Conservation (phyloP, 1,140 invertebrate species). For the Physella acuta region DNA sequence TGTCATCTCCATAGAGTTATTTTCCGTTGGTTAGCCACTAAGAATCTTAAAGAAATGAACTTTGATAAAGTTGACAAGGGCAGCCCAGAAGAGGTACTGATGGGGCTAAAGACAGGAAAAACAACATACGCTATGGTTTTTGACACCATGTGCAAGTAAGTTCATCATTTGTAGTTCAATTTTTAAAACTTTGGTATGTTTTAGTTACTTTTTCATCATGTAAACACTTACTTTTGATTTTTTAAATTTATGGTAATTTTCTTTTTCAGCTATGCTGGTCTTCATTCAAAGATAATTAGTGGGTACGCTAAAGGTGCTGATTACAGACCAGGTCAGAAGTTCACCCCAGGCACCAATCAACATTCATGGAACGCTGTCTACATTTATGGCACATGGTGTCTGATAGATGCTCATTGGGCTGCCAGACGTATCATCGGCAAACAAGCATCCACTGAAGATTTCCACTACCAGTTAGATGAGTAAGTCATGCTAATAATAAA, state of each 20-base stretch:
- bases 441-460: conserved; percentile 50
- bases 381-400: conserved; percentile 58
- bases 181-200: background rate
- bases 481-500: background rate
- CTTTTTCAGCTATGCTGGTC: conserved; percentile 56
- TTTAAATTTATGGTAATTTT: background rate
- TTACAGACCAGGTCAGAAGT: conserved; percentile 59
- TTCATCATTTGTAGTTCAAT: background rate
- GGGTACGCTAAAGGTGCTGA: conserved; percentile 61
- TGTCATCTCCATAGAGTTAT: too few species aligned
- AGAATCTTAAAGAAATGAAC: conserved; percentile 57
- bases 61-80: conserved; percentile 55
- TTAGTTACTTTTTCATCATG: background rate
- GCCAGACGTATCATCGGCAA: conserved; percentile 59
- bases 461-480: conserved; percentile 59
- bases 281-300: conserved; percentile 59
- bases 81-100: conserved; percentile 59
- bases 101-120: conserved; percentile 58
- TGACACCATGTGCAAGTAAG: conserved; percentile 60
- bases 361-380: conserved; percentile 61
- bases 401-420: conserved; percentile 61
- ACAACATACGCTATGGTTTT: conserved; percentile 61
- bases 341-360: conserved; percentile 53
- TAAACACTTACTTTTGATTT: background rate
- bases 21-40: conserved; percentile 61